A percentile compares a stretch with the other conserved stretches of the same genome.
These are phyloP conservation scores for Rhopalosiphum padi DNA, from an alignment of 1,140 invertebrate species.

Conservation along the genomic window DNA sequence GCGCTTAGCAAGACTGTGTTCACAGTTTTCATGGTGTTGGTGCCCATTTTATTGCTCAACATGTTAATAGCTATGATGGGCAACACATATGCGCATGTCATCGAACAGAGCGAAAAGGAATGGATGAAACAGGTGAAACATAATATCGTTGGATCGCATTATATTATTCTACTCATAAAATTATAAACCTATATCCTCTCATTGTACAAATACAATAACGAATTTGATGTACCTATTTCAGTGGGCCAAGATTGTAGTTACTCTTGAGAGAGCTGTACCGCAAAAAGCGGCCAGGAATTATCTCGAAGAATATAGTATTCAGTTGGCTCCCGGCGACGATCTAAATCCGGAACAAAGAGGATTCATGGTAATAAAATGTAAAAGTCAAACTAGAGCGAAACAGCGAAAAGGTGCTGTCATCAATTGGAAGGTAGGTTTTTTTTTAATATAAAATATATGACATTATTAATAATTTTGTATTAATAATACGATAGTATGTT, in stretches of 20 bases:
- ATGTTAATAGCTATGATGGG: slow-evolving; percentile 99
- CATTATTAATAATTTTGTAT: not conserved
- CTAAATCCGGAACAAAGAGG: slow-evolving; percentile 84
- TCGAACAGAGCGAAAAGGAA: slow-evolving; percentile 97
- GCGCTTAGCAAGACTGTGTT: slow-evolving; percentile 93
- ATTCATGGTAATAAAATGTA: slow-evolving; percentile 97
- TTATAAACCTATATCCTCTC: too few relatives aligned
- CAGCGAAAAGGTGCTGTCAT: slow-evolving; percentile 94
- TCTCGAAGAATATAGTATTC: slow-evolving; percentile 94
- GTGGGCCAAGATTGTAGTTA: slow-evolving; percentile 98
- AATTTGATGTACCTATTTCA: slow-evolving; percentile 63
- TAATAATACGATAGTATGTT: not conserved
- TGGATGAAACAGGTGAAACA: slow-evolving; percentile 88
- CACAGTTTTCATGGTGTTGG: slow-evolving; percentile 95
- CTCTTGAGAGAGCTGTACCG: slow-evolving; percentile 89
- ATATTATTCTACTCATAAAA: not conserved
- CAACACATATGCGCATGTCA: slow-evolving; percentile 97
- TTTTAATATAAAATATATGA: not conserved
- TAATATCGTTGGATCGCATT: not conserved
- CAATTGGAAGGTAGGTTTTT: slow-evolving; percentile 89
- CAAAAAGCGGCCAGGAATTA: slow-evolving; percentile 88
- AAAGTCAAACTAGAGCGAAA: slow-evolving; percentile 93
- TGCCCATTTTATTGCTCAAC: slow-evolving; percentile 94
- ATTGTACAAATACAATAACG: not conserved
- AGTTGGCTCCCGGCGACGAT: slow-evolving; percentile 82